Evolutionary conservation across 2,888 invertebrate species (phyloP).

Genomic region (Altica lythri): DNA sequence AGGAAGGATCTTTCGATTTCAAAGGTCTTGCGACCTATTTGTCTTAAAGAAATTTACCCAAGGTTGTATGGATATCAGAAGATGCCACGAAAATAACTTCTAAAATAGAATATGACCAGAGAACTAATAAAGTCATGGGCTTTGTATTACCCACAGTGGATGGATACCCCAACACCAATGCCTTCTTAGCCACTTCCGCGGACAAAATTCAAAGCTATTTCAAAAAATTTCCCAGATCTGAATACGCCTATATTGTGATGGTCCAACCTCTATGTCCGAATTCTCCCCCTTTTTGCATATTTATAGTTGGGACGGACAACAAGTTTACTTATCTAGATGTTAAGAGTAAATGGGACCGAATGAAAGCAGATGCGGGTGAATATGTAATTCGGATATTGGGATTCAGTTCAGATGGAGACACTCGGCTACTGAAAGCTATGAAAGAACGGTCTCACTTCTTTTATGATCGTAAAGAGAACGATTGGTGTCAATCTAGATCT

Average conservation of each 20-base stretch:
- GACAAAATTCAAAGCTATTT: slow-evolving; percentile 32
- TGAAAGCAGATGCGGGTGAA: slow-evolving; percentile 21
- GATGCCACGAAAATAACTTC: slow-evolving; percentile 35
- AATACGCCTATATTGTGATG: slow-evolving; percentile 36
- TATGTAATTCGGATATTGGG: slow-evolving; percentile 19
- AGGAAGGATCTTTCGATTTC: slow-evolving; percentile 33
- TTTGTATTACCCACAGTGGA: slow-evolving; percentile 36
- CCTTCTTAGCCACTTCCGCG: slow-evolving; percentile 34
- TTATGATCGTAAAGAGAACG: no score
- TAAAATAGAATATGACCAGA: slow-evolving; percentile 39
- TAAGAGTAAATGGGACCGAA: slow-evolving; percentile 26
- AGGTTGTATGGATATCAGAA: slow-evolving; percentile 36
- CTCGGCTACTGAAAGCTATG: slow-evolving; percentile 29
- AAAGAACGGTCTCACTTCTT: no score
- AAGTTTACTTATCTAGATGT: slow-evolving; percentile 35
- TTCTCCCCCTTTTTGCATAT: slow-evolving; percentile 34
- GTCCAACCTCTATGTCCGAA: slow-evolving; percentile 31
- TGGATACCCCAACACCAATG: slow-evolving; percentile 30
- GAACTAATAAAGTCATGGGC: slow-evolving; percentile 39
- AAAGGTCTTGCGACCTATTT: slow-evolving; percentile 23
- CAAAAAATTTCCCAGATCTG: slow-evolving; percentile 24
- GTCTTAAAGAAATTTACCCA: slow-evolving; percentile 30
- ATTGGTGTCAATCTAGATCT: no score
- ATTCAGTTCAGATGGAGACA: slow-evolving; percentile 29
- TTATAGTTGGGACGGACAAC: slow-evolving; percentile 36